Evolutionary conservation across 30 jellyfish, hydroid and myxozoan species (phyloP), one percentile per base, ranked within the genome.

Genomic region (Aurelia aurita complex sp. Pacific): DNA sequence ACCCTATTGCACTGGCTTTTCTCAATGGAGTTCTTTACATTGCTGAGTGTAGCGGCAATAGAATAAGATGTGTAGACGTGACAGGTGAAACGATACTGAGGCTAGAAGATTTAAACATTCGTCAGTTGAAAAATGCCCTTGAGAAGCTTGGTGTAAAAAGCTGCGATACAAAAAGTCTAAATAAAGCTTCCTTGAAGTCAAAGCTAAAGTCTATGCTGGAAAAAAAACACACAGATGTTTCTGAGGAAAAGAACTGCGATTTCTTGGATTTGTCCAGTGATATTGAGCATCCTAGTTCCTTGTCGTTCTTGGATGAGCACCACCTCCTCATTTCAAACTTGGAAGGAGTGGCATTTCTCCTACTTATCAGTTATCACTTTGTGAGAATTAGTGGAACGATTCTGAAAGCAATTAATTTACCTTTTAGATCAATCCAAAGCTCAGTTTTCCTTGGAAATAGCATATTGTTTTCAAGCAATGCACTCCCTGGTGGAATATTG

Each of bases 131-230:
- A 32, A 38, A 55, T 18, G 38, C 46, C 10, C 55, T 75, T 18
- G 54, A 75, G 10, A 34, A 53, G 12, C 55, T 75, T 13, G 74
- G 23, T 55, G 74, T 75, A 17, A 12, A 69, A 36, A 42, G 60
- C 13, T 23, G 60, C n/a, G 61, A 29, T 11, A 6, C 18, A 36
- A 69, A 36, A 69, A 12, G 65, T 16, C 16, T 54, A 74, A 75
- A 55, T 74, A 75, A 75, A 75, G 74, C 74, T 75, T 57, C 53
- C 43, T 74, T 75, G 43, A 74, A 46, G 74, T 38, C 53, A 57
- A 29, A 51, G 52, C 52, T 75, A 60, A 51, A 74, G 46, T 75
- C 85, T 18, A 75, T 51, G 59, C 74, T 75, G 23, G 59, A 75
- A 23, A 54, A 19, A 75, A 55, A 55, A 18, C 85, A 57, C 18